Percentiles rank a stretch among this genome's conserved stretches.
Conservation (phyloP, 2,888 invertebrate genomes). For the Pseudococcus longispinus region DNA sequence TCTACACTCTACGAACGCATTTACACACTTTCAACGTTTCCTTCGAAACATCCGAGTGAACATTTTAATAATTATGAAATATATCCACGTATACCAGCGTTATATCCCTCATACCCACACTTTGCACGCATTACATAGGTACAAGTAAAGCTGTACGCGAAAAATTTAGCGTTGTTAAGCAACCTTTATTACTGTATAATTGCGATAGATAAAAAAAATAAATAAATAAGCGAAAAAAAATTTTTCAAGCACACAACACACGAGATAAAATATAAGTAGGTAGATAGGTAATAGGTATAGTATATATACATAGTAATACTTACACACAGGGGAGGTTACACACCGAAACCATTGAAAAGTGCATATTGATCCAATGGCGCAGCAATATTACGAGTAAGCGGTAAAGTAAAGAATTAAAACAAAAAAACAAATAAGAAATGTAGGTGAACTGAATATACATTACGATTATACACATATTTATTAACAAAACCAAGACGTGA, state of each 20-base stretch:
- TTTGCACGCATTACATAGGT: background rate
- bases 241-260: background rate
- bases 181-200: background rate
- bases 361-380: slow-evolving; percentile 60
- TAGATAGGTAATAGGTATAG: background rate
- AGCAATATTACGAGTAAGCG: slow-evolving; percentile 58
- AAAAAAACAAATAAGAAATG: slow-evolving; percentile 53
- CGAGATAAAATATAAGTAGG: background rate
- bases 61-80: too few species aligned
- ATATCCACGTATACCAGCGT: background rate
- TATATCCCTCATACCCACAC: background rate
- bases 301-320: slow-evolving; percentile 36
- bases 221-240: background rate
- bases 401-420: slow-evolving; percentile 45
- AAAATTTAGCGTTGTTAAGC: background rate
- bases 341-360: slow-evolving; percentile 55
- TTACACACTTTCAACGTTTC: too few species aligned
- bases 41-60: too few species aligned
- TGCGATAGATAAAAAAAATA: background rate
- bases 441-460: background rate
- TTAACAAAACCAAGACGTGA: background rate
- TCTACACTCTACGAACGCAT: too few species aligned
- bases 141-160: background rate
- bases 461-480: background rate
- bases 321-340: slow-evolving; percentile 40